Conservation (phyloP, 2,888 invertebrate species). For the Escarpia spicata region DNA sequence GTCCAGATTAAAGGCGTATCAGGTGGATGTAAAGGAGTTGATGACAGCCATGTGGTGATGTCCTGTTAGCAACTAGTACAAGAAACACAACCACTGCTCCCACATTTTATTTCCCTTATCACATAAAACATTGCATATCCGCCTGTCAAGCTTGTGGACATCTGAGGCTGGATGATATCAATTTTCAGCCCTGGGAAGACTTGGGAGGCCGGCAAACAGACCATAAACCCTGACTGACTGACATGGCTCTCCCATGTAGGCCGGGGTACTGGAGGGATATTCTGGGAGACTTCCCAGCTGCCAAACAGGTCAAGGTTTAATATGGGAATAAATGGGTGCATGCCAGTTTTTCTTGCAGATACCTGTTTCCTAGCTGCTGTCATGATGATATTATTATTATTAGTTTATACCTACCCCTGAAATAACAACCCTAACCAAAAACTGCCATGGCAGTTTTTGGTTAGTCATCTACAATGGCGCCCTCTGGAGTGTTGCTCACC, state of each 20-base stretch:
- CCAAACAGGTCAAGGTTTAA: not conserved
- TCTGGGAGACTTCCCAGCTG: not conserved
- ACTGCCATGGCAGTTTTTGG: too few species aligned
- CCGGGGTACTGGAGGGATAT: not conserved
- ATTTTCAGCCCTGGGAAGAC: not conserved
- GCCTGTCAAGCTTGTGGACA: not conserved
- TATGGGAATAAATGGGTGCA: not conserved
- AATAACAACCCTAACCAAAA: too few species aligned
- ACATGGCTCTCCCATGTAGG: not conserved
- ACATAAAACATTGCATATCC: not conserved
- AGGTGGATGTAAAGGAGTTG: not conserved
- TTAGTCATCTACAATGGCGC: too few species aligned
- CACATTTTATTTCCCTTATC: not conserved
- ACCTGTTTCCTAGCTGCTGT: not conserved
- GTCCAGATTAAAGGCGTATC: not conserved
- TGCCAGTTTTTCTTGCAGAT: not conserved
- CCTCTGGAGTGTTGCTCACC: too few species aligned
- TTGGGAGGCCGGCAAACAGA: not conserved
- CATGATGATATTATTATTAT: not conserved
- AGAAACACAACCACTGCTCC: not conserved
- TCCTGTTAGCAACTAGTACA: not conserved
- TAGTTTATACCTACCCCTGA: too few species aligned
- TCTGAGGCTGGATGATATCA: not conserved
- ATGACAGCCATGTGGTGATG: not conserved
- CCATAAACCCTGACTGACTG: slow-evolving; percentile 13